Evolutionary conservation across 2,113 vertebrate species (phyloP), one percentile per base, ranked within the genome.

Genomic region (Aphyosemion australe): DNA sequence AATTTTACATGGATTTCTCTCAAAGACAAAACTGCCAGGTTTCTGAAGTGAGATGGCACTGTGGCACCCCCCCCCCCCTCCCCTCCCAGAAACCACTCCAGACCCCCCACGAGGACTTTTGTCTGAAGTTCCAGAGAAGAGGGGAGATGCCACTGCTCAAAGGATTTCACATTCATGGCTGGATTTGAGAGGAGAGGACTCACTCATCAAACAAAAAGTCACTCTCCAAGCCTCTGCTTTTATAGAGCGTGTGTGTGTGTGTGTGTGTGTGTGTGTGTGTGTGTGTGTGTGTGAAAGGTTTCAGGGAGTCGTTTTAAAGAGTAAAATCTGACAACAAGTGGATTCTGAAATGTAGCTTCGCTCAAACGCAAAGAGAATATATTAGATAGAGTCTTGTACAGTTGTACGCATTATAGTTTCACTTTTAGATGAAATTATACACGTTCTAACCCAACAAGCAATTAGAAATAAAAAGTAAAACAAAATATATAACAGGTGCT

Each of bases 121-220:
- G 39, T 87, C 84, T 91, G 90, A 91, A 88, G 87, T 82, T 69
- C 69, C 56, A 41, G 50, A 56, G 80, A 76, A 69, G 61, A 82
- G 77, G 70, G 55, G 69, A 79, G 73, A 79, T 66, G 79, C 65
- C 71, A 57, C 63, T 76, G 53, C 65, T 65, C 14, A 41, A 66
- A 58, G 56, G 76, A 13, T 74, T 89, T 67, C 82, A 90, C 91
- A 90, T 88, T 90, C 76, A 86, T 86, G 65, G 53, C 20, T 65
- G 54, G 63, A 64, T 79, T 69, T 65, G 4, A 18, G 61, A n/a
- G 21, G 42, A 18, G 67, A 19, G 45, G 60, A 16, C 58, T 69
- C 55, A 20, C 10, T 71, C 70, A 75, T 81, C 80, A 83, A 76
- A 85, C 65, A 55, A 20, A 5, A 86, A 86, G 63, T 72, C 15